Evolutionary conservation across 2,888 invertebrate species (phyloP), one percentile per base, ranked within the genome.

Genomic region (Machimus atricapillus): DNA sequence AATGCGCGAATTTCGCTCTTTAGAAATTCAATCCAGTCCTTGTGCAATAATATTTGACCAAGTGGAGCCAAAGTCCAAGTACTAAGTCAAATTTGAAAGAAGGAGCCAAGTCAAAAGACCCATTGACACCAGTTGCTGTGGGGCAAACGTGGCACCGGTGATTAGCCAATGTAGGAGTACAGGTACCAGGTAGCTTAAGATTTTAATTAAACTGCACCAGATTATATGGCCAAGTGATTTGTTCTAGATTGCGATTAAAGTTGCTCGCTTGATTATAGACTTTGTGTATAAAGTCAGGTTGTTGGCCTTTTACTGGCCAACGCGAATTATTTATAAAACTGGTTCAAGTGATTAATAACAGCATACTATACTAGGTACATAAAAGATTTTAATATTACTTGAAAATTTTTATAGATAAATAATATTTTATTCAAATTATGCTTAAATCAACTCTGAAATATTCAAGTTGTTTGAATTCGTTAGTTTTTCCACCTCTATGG

Each of bases 211-310:
- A 58, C 58, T 40, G 58, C 58, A 58, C 23, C 27, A 82, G 82
- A 82, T 82, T 82, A 82, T 82, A 82, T 82, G 82, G 66, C 19
- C 82, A 82, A 37, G 82, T 52, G 82, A 82, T 82, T 82, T 82
- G 82, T 82, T 82, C 82, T 82, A 82, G 82, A 82, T 66, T 27
- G 23, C 27, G 66, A 66, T 82, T 82, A 82, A 82, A 66, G 82
- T 82, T 56, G 82, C 23, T 82, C 66, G 19, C 82, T 82, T 58
- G 58, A 82, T 82, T 82, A 82, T 82, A 82, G 56, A 37, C 82
- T 56, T 37, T 31, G 27, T 37, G 66, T 82, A 66, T 66, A 66
- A 58, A 19, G 58, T 66, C 58, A 34, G 82, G 82, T 82, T 82
- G 58, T 82, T 58, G 82, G 82, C 82, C 58, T 82, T 19, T 82